Conservation (phyloP, 2,888 invertebrate genomes). For the Disparrhopalites patrizii region DNA sequence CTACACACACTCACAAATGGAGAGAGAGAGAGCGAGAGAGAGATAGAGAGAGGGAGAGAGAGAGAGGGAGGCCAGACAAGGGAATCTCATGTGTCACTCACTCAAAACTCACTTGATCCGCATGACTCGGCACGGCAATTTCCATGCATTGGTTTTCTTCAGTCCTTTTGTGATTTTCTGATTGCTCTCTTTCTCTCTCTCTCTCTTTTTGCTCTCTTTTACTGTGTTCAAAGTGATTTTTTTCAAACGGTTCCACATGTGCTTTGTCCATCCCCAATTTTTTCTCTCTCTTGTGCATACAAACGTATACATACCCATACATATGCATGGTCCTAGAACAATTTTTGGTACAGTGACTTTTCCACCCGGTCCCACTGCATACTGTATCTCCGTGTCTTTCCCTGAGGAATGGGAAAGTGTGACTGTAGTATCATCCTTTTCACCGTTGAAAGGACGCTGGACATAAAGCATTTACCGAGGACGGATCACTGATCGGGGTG, state of each 20-base stretch:
- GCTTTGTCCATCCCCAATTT: neutral
- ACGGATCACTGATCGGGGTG: too few relatives aligned
- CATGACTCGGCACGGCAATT: conserved; percentile 31
- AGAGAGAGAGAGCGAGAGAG: too few relatives aligned
- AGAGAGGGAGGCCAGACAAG: conserved; percentile 21
- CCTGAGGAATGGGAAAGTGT: too few relatives aligned
- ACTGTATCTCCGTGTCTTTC: neutral
- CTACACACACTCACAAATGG: too few relatives aligned
- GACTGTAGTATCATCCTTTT: too few relatives aligned
- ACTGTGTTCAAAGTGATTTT: conserved; percentile 26
- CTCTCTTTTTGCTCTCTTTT: too few relatives aligned
- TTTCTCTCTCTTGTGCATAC: too few relatives aligned
- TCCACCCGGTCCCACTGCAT: neutral
- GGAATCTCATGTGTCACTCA: conserved; percentile 37
- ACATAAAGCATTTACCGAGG: too few relatives aligned
- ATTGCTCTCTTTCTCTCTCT: too few relatives aligned
- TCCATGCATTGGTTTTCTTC: conserved; percentile 30
- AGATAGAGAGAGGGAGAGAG: too few relatives aligned
- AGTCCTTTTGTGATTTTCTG: conserved; percentile 11
- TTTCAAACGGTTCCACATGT: conserved; percentile 9
- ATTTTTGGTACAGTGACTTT: neutral
- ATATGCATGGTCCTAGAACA: neutral
- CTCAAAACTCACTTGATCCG: conserved; percentile 19
- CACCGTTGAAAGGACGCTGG: too few relatives aligned
- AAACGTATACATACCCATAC: neutral